A percentile compares a stretch with the other conserved stretches of the same genome.
Evolutionary conservation across 2,888 invertebrate species (phyloP).

Genomic region (Brenthis daphne): DNA sequence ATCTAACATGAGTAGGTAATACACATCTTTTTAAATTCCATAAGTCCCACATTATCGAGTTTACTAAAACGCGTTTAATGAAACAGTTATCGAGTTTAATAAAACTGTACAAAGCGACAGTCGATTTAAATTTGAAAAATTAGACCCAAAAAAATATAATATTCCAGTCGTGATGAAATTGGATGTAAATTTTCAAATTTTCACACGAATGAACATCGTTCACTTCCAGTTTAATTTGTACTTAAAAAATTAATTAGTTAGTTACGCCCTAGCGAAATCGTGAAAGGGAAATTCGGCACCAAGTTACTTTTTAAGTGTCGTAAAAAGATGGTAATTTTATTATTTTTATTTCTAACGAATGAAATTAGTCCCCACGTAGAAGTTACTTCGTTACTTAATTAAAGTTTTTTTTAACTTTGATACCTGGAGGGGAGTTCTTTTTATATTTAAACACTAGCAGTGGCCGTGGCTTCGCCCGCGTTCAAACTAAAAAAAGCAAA

Average conservation of each 20-base stretch:
- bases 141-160: conserved; percentile 48
- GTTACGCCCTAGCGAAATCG: conserved; percentile 60
- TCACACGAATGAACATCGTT: conserved; percentile 62
- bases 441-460: conserved; percentile 18
- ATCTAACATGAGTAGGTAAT: too few relatives aligned
- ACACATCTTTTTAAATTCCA: too few relatives aligned
- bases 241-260: conserved; percentile 74
- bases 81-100: too few relatives aligned
- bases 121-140: conserved; percentile 8
- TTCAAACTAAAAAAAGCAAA: too few relatives aligned
- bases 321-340: conserved; percentile 49
- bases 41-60: too few relatives aligned
- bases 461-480: too few relatives aligned
- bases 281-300: conserved; percentile 48
- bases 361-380: conserved; percentile 47
- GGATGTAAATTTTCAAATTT: conserved; percentile 70
- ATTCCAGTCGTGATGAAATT: conserved; percentile 66
- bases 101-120: neutral
- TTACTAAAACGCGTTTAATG: too few relatives aligned
- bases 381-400: conserved; percentile 41
- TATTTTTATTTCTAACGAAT: conserved; percentile 47
- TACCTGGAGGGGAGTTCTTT: conserved; percentile 40
- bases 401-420: conserved; percentile 40
- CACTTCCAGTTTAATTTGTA: conserved; percentile 56
- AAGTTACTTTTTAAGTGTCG: conserved; percentile 50